phyloP scores from a whole-genome alignment of 1,140 invertebrate genomes.

The Aphidius ervi region DNA sequence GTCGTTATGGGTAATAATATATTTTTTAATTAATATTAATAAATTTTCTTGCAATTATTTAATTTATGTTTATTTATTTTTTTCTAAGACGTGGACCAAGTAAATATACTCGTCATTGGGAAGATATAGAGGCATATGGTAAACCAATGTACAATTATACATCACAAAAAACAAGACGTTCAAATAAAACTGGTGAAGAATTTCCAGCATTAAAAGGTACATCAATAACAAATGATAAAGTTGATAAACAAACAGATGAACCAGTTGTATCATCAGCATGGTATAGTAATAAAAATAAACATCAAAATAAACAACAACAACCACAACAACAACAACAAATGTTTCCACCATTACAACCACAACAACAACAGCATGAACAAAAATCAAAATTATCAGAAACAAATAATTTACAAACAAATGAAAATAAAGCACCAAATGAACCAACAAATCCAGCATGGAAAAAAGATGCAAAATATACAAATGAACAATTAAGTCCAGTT shows the following conservation, averaged over 20 bases:
- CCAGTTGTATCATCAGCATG: slow-evolving; percentile 51
- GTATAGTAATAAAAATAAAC: slow-evolving; percentile 51
- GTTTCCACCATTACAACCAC: slow-evolving; percentile 43
- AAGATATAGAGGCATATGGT: slow-evolving; percentile 83
- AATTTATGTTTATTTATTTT: slow-evolving; percentile 8
- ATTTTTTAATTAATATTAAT: slow-evolving; percentile 11
- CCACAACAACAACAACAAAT: slow-evolving; percentile 28
- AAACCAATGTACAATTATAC: slow-evolving; percentile 43
- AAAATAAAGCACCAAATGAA: slow-evolving; percentile 44
- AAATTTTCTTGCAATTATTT: slow-evolving; percentile 2
- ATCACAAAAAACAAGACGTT: slow-evolving; percentile 30
- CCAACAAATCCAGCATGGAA: slow-evolving; percentile 44
- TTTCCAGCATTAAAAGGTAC: slow-evolving; percentile 45
- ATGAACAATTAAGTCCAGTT: slow-evolving; percentile 37
- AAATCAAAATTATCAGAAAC: slow-evolving; percentile 32
- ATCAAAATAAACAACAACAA: slow-evolving; percentile 32
- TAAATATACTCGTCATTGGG: slow-evolving; percentile 88
- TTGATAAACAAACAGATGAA: slow-evolving; percentile 32
- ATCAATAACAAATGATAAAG: slow-evolving; percentile 31
- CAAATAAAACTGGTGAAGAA: slow-evolving; percentile 44
- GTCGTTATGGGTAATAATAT: slow-evolving; percentile 75
- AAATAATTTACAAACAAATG: slow-evolving; percentile 38
- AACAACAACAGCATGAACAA: slow-evolving; percentile 36
- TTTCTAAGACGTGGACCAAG: slow-evolving; percentile 75
- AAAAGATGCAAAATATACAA: slow-evolving; percentile 36